Evolutionary conservation across 2,888 invertebrate species (phyloP).

Genomic region (Chymomyza amoena): DNA sequence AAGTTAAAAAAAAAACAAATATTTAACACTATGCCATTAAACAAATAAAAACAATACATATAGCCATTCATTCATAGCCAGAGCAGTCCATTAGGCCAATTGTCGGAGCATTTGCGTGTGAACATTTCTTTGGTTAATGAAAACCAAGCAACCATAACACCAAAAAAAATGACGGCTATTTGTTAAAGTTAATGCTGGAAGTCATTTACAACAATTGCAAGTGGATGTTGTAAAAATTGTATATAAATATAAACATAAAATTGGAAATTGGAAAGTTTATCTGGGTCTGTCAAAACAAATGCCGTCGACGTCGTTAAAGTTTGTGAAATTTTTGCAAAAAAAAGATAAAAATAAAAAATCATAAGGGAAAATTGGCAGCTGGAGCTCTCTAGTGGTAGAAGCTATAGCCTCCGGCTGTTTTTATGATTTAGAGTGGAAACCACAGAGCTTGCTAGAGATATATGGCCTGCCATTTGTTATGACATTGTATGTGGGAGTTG

Average conservation of each 20-base stretch:
- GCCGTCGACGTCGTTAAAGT: neutral
- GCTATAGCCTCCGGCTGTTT: neutral
- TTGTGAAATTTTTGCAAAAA: constrained; percentile 5
- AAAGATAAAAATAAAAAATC: constrained; percentile 7
- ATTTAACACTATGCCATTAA: neutral
- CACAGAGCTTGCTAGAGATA: neutral
- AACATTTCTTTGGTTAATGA: constrained; percentile 11
- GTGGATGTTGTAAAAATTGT: constrained; percentile 10
- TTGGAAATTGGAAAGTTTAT: constrained; percentile 40
- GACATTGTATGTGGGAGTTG: neutral
- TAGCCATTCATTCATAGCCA: constrained; percentile 46
- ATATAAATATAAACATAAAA: constrained; percentile 9
- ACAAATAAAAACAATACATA: constrained; percentile 30
- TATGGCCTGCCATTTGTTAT: neutral
- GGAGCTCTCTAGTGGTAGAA: neutral
- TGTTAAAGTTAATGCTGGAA: constrained; percentile 36
- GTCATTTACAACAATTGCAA: constrained; percentile 20
- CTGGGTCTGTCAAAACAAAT: neutral
- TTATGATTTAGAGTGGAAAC: neutral
- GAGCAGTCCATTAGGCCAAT: constrained; percentile 18
- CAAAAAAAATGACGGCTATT: constrained; percentile 43
- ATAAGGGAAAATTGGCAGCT: constrained; percentile 1
- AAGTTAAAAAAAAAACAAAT: constrained; percentile 18
- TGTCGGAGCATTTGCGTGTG: neutral
- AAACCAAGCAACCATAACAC: constrained; percentile 11